A percentile compares a stretch with the other conserved stretches of the same genome.
Conservation (phyloP, 2,888 invertebrate genomes). For the Metalampra italica region DNA sequence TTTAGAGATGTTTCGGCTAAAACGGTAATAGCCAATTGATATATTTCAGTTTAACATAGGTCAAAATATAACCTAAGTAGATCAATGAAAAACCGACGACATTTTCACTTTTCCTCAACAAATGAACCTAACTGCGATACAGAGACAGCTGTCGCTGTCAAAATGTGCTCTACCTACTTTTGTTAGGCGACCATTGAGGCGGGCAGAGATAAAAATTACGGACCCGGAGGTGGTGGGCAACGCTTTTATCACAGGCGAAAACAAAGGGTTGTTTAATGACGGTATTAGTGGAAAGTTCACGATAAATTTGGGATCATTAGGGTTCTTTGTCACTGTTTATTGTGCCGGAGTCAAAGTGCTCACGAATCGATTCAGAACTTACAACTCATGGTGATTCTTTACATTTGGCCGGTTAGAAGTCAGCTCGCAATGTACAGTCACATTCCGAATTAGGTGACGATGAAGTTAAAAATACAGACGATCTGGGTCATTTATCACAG, state of each 20-base stretch:
- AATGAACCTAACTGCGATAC: background rate
- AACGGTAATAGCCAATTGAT: too few species aligned
- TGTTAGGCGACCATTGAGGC: conserved; percentile 56
- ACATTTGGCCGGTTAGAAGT: conserved; percentile 14
- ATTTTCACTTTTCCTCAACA: background rate
- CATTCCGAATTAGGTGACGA: too few species aligned
- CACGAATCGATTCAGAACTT: conserved; percentile 24
- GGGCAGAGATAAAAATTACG: conserved; percentile 71
- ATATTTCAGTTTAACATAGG: too few species aligned
- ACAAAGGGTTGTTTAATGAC: conserved; percentile 76
- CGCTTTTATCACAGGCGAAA: conserved; percentile 72
- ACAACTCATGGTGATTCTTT: conserved; percentile 38
- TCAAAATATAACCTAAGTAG: too few species aligned
- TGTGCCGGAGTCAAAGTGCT: conserved; percentile 56
- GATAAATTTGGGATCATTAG: conserved; percentile 73
- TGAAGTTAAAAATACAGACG: too few species aligned
- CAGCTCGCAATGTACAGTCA: too few species aligned
- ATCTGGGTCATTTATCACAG: too few species aligned
- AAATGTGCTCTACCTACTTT: conserved; percentile 27
- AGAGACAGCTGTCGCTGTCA: background rate
- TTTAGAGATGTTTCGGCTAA: too few species aligned
- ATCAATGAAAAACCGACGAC: background rate
- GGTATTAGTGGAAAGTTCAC: conserved; percentile 75
- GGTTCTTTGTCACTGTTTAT: conserved; percentile 68
- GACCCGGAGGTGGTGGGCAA: conserved; percentile 54